Base-by-base conservation (phyloP, 2,797 vertebrate genomes). In the Propithecus perrieri region DNA sequence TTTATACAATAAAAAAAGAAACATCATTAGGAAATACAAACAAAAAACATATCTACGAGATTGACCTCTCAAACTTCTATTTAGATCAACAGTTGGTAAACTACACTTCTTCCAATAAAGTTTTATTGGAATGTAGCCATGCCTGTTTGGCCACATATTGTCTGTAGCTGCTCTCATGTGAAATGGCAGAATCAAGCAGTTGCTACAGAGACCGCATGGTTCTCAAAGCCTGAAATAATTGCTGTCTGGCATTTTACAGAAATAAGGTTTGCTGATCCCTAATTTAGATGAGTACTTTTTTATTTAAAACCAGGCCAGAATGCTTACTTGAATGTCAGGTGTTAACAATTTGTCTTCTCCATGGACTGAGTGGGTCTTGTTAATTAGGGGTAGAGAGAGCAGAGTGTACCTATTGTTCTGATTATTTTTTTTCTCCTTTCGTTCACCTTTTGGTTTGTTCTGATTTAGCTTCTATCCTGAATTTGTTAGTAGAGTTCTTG, bases 221-320 rank as follows among this genome's bases (percentile, higher is more conserved):
- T 59, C 65, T 12, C 76, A 84, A 65, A 83, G 43, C 75, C 75
- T 92, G 33, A 87, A 74, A 28, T 84, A 80, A 76, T 81, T 43
- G 50, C n/a, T 67, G 22, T 17, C 22, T 91, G 33, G 63, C 46
- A 67, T 79, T 94, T 84, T 75, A 59, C 50, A 74, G 65, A 35
- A 80, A 63, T 55, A 20, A 65, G 18, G 20, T 80, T 86, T 78
- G 55, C 91, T 84, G 81, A 30, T 50, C 63, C 76, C n/a, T 97
- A 84, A 76, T 81, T 92, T 96, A 93, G 74, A 89, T 2, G 33
- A 89, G 22, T 74, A 76, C 48, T n/a, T 85, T 48, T 86, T 74
- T 50, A 43, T 46, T 48, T 57, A 53, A 61, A 89, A 18, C 22
- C 24, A 75, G 80, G 33, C 69, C 35, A 38, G 18, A 63, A 86